Percentiles rank a stretch among this genome's conserved stretches.
Conservation (phyloP, 2,797 vertebrate species). For the Ataeniobius toweri region DNA sequence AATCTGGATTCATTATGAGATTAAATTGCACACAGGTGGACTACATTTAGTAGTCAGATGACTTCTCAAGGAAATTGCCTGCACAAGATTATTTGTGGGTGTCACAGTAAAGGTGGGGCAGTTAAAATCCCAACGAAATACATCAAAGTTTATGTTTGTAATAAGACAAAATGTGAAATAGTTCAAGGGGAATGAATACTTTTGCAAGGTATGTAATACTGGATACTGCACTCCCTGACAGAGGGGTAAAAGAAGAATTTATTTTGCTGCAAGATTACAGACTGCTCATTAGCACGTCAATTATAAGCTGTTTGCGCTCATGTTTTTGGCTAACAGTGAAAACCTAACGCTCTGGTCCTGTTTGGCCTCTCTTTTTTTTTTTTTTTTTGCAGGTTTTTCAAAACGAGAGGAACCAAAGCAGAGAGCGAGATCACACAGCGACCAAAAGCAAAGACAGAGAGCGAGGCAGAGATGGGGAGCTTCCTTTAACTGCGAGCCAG, state of each 20-base stretch:
- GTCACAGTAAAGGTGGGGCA: background rate
- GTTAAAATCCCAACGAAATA: background rate
- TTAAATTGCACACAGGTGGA: background rate
- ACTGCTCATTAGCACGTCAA: conserved; percentile 47
- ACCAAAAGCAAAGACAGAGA: conserved; percentile 51
- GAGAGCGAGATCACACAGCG: conserved; percentile 55
- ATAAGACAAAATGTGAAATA: background rate
- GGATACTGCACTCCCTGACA: background rate
- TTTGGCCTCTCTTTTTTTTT: conserved; percentile 2
- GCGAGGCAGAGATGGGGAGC: conserved; percentile 47
- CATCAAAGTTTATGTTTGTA: background rate
- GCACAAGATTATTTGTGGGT: background rate
- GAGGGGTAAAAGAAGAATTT: conserved; percentile 1
- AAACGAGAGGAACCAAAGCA: conserved; percentile 52
- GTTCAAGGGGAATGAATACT: background rate
- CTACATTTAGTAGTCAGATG: background rate
- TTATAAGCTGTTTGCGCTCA: conserved; percentile 34
- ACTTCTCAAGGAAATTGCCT: background rate
- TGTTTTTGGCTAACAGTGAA: conserved; percentile 40
- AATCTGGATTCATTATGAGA: background rate
- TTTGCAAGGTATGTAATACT: background rate
- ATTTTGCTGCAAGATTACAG: conserved; percentile 18
- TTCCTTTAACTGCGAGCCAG: conserved; percentile 59
- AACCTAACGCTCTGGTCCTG: conserved; percentile 24
- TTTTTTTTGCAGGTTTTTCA: conserved; percentile 53